Base-by-base conservation (phyloP, 2,888 invertebrate species). In the Pseudoips prasinana region DNA sequence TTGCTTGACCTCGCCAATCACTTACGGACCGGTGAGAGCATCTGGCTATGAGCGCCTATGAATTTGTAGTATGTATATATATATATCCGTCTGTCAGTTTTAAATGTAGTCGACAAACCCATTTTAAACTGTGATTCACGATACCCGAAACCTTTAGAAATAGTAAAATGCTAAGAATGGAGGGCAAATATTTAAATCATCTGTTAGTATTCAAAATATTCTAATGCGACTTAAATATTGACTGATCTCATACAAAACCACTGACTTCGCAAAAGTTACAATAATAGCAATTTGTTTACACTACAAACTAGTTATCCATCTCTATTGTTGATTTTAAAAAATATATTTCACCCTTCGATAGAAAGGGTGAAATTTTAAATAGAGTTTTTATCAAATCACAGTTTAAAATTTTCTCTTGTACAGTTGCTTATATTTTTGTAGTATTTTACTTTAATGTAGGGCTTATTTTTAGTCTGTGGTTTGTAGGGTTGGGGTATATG, bases 231-330 rank as follows among this genome's bases (percentile, higher is more conserved):
- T 38, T 55, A 46, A 50, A 53, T 43, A 56, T 51, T 49, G 39
- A 44, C 41, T 5, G 31, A 42, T 40, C 48, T 35, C 44, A 45
- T 44, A 54, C 48, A 46, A 58, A 63, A 64, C 58, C 61, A 57
- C 51, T 46, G 50, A 46, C 57, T 51, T 48, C 45, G 49, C 65
- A 58, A 61, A 54, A 58, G 55, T 57, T 66, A 73, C 73, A 80
- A 81, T 73, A 49, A 20, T 64, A 73, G 63, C 78, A 82, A 82
- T 85, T 85, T 87, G 85, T 85, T 85, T 83, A 76, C 84, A 85
- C 77, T 79, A 64, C 72, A 75, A 78, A 79, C 76, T 80, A 82
- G 82, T 80, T 81, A 82, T 68, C 64, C 73, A 45, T 64, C 64
- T 67, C 69, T 58, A 73, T 83, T 84, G 83, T 85, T 79, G 67